Evolutionary conservation across 2,113 vertebrate genomes (phyloP), one percentile per base, ranked within the genome.

Genomic region (Coregonus clupeaformis): DNA sequence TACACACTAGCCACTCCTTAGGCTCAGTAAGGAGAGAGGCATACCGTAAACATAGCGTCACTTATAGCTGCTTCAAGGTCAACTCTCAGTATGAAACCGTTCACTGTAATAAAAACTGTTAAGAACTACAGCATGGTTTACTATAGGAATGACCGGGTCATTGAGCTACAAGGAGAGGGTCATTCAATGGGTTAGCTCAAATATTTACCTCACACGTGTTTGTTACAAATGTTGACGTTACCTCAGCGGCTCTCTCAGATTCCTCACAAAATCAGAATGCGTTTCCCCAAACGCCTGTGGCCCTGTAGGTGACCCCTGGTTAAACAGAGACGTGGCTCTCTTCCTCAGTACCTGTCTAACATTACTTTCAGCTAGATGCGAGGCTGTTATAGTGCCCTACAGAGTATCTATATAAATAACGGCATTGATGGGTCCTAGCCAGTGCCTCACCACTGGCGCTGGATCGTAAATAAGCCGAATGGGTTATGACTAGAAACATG

Each of bases 191-290:
- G 36, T 27, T 42, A 32, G 71, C 77, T 82, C 83, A 90, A 90
- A 91, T 89, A 89, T 90, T 90, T 87, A 87, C 81, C 76, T 84
- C 73, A 77, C 80, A 82, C 77, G 80, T 79, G 75, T 72, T 75
- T 49, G 72, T 59, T 52, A 74, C 80, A 87, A 83, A 85, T 57
- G 77, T 75, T 80, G 80, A 83, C 22, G 72, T 81, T 87, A 77
- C 77, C 71, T 72, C 68, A 47, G 59, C 60, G 68, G 79, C 74
- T 80, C 76, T 27, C 0, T 80, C 22, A 84, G 78, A 84, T 82
- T 82, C 84, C 78, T 78, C 49, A n/a, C 76, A 74, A 45, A 79
- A 77, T 77, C 65, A 70, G 22, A 76, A 74, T 69, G 70, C 70
- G 77, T 85, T 84, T 78, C 67, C 69, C 73, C 59, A 52, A 77